Percentiles rank a stretch among this genome's conserved stretches.
Conservation (phyloP, 2,113 vertebrate species). For the Fregetta grallaria region DNA sequence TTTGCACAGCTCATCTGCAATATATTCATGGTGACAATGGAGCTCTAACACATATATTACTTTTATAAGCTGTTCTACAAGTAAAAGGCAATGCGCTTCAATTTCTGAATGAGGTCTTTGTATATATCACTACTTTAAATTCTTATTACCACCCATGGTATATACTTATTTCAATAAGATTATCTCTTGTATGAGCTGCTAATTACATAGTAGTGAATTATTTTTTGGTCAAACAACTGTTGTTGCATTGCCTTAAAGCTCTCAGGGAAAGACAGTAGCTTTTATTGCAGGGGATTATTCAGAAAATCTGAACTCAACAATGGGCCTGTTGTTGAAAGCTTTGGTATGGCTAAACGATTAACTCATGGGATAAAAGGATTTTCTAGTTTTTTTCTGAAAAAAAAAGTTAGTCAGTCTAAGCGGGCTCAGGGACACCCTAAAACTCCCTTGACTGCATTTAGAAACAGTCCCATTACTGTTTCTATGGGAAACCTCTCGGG, state of each 20-base stretch:
- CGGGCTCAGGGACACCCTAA: background rate
- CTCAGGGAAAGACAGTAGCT: background rate
- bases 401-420: background rate
- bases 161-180: background rate
- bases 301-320: background rate
- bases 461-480: background rate
- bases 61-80: background rate
- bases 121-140: background rate
- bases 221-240: background rate
- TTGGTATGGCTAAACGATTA: background rate
- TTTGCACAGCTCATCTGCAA: background rate
- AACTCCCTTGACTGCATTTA: background rate
- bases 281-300: background rate
- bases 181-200: background rate
- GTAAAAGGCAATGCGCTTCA: background rate
- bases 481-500: rapidly evolving
- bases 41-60: background rate
- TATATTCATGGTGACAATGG: background rate
- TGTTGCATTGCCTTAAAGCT: background rate
- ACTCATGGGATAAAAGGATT: background rate
- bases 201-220: background rate
- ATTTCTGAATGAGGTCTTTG: background rate
- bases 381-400: background rate
- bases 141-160: background rate
- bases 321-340: background rate